A percentile compares a stretch with the other conserved stretches of the same genome.
phyloP scores from a whole-genome alignment of 2,113 vertebrate genomes.

The Synodontis membranacea region DNA sequence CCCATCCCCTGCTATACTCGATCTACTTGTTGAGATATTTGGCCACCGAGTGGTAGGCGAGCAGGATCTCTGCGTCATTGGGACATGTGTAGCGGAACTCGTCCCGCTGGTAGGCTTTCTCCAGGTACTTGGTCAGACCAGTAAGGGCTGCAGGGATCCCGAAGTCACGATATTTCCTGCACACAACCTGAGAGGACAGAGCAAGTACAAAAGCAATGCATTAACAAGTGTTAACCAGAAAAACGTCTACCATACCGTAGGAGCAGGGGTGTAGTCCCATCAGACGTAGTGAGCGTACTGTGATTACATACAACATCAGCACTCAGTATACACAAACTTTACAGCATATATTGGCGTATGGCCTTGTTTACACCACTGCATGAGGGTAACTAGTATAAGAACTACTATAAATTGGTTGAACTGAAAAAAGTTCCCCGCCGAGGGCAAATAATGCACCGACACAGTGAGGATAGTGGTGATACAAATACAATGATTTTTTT shows the following conservation, averaged over 20 bases:
- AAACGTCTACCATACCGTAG: neutral
- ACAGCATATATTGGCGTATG: neutral
- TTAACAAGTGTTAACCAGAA: neutral
- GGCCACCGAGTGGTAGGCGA: conserved; percentile 80
- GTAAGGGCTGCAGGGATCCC: conserved; percentile 77
- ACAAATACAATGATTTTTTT: neutral
- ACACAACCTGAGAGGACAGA: conserved; percentile 77
- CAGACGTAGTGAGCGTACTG: too few relatives aligned
- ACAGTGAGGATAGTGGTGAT: neutral
- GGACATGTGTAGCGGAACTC: conserved; percentile 88
- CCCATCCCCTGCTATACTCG: neutral
- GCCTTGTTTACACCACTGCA: neutral
- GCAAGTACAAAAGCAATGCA: neutral
- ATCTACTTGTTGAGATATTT: conserved; percentile 67
- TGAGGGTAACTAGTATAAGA: neutral
- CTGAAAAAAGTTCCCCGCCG: neutral
- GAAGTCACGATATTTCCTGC: conserved; percentile 77
- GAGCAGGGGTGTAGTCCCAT: neutral
- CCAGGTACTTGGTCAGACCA: conserved; percentile 78
- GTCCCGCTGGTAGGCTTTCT: conserved; percentile 70
- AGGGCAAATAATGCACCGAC: neutral
- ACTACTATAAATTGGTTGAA: neutral
- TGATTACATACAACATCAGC: neutral
- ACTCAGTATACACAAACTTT: neutral
- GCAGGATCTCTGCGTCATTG: conserved; percentile 77